Conservation (phyloP, 2,797 vertebrate genomes). For the Melanotaenia boesemani region DNA sequence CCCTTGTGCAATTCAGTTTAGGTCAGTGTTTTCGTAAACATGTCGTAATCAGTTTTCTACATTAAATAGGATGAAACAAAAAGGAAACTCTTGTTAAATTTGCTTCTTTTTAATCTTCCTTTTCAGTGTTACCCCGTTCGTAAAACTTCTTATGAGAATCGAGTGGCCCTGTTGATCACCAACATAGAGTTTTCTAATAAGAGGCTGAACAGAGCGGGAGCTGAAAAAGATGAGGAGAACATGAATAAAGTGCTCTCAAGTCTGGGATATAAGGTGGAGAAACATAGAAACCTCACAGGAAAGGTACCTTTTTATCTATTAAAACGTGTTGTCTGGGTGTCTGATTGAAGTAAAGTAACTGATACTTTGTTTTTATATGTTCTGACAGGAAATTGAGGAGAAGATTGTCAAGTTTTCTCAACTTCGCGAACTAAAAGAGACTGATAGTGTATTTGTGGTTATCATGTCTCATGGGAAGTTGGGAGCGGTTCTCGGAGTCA, state of each 20-base stretch:
- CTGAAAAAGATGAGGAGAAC: slow-evolving; percentile 79
- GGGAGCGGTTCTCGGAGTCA: slow-evolving; percentile 76
- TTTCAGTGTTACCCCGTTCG: slow-evolving; percentile 82
- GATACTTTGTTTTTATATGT: not conserved
- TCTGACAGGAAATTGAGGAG: slow-evolving; percentile 75
- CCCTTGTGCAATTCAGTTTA: not conserved
- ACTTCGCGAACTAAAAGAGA: slow-evolving; percentile 72
- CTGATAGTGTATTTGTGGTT: slow-evolving; percentile 89
- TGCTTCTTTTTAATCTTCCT: slow-evolving; percentile 11
- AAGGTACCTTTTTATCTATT: slow-evolving; percentile 67
- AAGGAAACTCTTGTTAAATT: not conserved
- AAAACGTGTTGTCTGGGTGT: too few species aligned
- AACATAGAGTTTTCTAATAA: slow-evolving; percentile 79
- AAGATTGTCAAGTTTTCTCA: slow-evolving; percentile 78
- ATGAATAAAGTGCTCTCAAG: slow-evolving; percentile 77
- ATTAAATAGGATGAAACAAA: not conserved
- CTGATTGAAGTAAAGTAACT: too few species aligned
- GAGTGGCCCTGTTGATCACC: slow-evolving; percentile 88
- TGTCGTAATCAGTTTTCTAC: too few species aligned
- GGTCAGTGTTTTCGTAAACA: not conserved
- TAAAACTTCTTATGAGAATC: slow-evolving; percentile 41
- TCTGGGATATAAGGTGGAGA: slow-evolving; percentile 81
- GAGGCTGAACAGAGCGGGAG: slow-evolving; percentile 54
- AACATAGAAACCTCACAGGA: slow-evolving; percentile 75
- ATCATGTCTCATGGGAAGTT: slow-evolving; percentile 89